Base-by-base conservation (phyloP, 2,113 vertebrate genomes). In the Lepus americanus region DNA sequence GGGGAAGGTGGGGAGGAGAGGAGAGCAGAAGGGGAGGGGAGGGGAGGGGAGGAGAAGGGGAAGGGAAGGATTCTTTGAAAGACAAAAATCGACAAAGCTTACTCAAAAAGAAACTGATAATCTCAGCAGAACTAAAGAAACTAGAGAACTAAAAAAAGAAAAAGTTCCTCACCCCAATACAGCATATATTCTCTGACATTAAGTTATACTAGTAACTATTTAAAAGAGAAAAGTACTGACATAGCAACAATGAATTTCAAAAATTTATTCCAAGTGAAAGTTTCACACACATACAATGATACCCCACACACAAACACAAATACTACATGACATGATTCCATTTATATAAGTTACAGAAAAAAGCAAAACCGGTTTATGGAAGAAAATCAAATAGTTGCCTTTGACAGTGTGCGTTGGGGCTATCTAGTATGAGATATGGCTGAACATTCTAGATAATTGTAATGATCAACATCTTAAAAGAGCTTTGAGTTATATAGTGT, bases 61-160 rank as follows among this genome's bases (percentile, higher is more conserved):
- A 44, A 6, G 44, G 44, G 44, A 44, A 44, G 44, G 44, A 6
- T 44, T 72, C 36, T 53, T 61, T 61, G 25, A 92, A 92, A 90
- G 29, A 87, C 61, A 90, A 89, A 86, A 90, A 84, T 51, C 31
- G 76, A 33, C n/a, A 87, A 86, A 81, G 9, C 4, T 77, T 29
- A 90, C 22, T 53, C 90, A 73, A 61, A 27, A 85, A 44, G 23
- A 80, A 89, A 89, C 9, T 59, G 67, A 66, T 72, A 81, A 64
- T 16, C n/a, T 55, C 12, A 59, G 63, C 6, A 92, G 67, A 92
- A 83, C 61, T 63, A 53, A 92, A 70, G 39, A 95, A 84, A 64
- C 55, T 59, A 63, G 64, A 80, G 33, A 85, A 85, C 76, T 55
- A 11, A 86, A 87, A 94, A 74, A 44, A 39, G 39, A 39, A 39